Conservation (phyloP, 2,888 invertebrate genomes). For the Volucella inanis region DNA sequence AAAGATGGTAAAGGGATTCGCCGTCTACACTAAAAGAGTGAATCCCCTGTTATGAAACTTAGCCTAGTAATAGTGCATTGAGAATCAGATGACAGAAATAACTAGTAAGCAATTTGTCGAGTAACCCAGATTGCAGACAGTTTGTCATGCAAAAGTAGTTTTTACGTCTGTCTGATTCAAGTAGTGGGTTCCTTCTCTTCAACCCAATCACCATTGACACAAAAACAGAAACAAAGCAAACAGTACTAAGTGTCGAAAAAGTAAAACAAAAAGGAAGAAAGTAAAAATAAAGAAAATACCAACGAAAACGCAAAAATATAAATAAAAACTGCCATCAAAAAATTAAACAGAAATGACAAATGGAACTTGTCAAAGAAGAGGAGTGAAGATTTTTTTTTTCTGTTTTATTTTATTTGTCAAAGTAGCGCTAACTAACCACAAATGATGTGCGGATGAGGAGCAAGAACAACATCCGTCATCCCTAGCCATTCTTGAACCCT, state of each 20-base stretch:
- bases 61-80: constrained; percentile 38
- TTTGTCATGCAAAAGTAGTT: constrained; percentile 70
- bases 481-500: constrained; percentile 2
- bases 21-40: no score
- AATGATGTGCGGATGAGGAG: constrained; percentile 50
- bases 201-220: constrained; percentile 67
- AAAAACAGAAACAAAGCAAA: constrained; percentile 55
- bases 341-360: constrained; percentile 70
- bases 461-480: constrained; percentile 59
- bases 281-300: no score
- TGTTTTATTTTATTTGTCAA: constrained; percentile 36
- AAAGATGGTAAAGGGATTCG: no score
- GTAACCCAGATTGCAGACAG: constrained; percentile 69
- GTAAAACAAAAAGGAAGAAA: not conserved
- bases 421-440: constrained; percentile 67
- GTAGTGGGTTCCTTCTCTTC: constrained; percentile 1
- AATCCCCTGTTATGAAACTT: not conserved
- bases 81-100: constrained; percentile 61
- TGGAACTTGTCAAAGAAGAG: constrained; percentile 51
- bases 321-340: constrained; percentile 50
- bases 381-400: constrained; percentile 28
- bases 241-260: constrained; percentile 28
- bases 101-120: constrained; percentile 68
- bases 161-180: constrained; percentile 28
- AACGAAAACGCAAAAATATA: constrained; percentile 14